phyloP scores from a whole-genome alignment of 2,888 invertebrate species.

The Perithous albicinctus region DNA sequence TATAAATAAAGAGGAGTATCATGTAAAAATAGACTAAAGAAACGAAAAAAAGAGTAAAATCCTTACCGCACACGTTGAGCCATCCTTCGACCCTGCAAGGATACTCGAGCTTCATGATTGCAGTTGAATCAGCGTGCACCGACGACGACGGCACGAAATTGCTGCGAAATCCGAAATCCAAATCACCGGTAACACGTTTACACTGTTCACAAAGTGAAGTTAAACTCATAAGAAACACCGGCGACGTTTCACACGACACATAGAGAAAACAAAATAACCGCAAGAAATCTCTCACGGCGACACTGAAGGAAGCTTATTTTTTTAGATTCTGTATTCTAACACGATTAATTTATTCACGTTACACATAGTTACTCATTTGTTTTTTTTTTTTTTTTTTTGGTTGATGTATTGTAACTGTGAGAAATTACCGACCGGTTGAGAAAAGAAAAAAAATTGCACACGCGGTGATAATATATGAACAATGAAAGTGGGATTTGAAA shows the following conservation, averaged over 20 bases:
- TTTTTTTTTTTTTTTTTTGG: not conserved
- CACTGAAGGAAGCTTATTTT: not conserved
- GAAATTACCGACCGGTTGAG: not conserved
- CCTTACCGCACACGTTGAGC: slow-evolving; percentile 87
- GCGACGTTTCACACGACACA: slow-evolving; percentile 15
- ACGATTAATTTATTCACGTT: not conserved
- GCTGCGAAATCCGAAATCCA: slow-evolving; percentile 58
- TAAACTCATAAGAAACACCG: slow-evolving; percentile 56
- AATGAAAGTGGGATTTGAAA: not conserved
- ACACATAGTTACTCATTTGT: not conserved
- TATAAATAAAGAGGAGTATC: too few species aligned
- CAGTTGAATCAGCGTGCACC: slow-evolving; percentile 20
- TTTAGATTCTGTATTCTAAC: not conserved
- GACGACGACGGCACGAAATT: slow-evolving; percentile 7
- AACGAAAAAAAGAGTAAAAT: slow-evolving; percentile 20
- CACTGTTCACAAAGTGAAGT: slow-evolving; percentile 62
- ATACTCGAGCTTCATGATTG: slow-evolving; percentile 85
- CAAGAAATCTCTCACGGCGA: not conserved
- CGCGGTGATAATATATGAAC: not conserved
- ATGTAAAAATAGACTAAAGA: not conserved
- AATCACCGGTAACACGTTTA: slow-evolving; percentile 61
- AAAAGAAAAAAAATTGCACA: not conserved
- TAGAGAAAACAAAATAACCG: slow-evolving; percentile 43
- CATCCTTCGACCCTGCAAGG: slow-evolving; percentile 87
- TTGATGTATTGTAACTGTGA: not conserved